These are phyloP conservation scores for Ornithoptera alexandrae DNA, from an alignment of 2,888 invertebrate species.

Conservation along the genomic window DNA sequence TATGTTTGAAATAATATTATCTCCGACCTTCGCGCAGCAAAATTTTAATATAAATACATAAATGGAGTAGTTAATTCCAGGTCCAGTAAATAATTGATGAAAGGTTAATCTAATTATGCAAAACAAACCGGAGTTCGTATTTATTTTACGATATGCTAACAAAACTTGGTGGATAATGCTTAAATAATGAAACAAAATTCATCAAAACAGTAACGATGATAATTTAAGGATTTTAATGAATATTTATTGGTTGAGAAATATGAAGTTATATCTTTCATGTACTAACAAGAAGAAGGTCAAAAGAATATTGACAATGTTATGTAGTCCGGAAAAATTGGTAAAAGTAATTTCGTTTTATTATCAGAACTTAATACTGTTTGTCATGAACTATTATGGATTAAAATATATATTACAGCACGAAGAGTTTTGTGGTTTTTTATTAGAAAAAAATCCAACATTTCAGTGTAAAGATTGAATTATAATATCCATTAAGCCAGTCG, in stretches of 20 bases:
- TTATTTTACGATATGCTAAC: constrained; percentile 49
- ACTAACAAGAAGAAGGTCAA: neutral
- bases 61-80: constrained; percentile 23
- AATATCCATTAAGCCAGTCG: constrained; percentile 65
- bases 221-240: neutral
- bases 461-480: constrained; percentile 23
- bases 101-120: constrained; percentile 66
- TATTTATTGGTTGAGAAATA: neutral
- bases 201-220: constrained; percentile 3
- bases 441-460: constrained; percentile 12
- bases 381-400: neutral
- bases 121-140: constrained; percentile 58
- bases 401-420: neutral
- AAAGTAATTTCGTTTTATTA: no score
- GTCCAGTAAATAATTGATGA: constrained; percentile 33
- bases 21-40: neutral
- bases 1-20: neutral
- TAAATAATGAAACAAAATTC: constrained; percentile 17
- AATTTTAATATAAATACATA: constrained; percentile 13
- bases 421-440: neutral
- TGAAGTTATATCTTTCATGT: neutral
- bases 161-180: constrained; percentile 13
- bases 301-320: neutral
- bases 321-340: no score
- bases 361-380: no score